Evolutionary conservation across 2,113 vertebrate genomes (phyloP).

Genomic region (Oreochromis niloticus): DNA sequence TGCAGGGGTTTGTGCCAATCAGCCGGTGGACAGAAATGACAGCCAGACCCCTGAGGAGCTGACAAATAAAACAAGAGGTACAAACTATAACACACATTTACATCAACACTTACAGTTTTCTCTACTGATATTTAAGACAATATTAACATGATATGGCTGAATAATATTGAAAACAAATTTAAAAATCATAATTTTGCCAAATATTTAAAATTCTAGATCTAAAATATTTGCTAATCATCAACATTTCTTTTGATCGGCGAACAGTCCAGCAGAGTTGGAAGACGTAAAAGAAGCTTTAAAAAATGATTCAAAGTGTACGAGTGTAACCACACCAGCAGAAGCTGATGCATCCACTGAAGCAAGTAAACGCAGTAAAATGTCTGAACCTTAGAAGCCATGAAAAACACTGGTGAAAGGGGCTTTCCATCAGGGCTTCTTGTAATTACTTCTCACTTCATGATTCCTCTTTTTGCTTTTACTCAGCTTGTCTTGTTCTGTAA

Average conservation of each 20-base stretch:
- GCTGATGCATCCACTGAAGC: not conserved
- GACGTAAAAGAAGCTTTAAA: not conserved
- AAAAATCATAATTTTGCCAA: not conserved
- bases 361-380: not conserved
- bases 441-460: not conserved
- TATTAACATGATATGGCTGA: not conserved
- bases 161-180: not conserved
- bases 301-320: not conserved
- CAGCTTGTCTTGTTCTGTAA: not conserved
- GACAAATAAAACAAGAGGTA: slow-evolving; percentile 20
- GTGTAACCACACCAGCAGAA: not conserved
- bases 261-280: not conserved
- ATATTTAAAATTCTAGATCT: not conserved
- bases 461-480: not conserved
- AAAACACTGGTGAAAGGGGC: not conserved
- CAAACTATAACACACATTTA: not conserved
- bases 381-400: not conserved
- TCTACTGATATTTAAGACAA: not conserved
- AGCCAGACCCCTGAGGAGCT: not conserved
- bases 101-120: not conserved
- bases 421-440: not conserved
- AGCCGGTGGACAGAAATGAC: not conserved
- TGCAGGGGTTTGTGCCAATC: not conserved
- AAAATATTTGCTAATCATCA: not conserved
- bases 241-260: rapidly evolving